Conservation (phyloP, 2,797 vertebrate species). For the Phataginus tetradactyla region DNA sequence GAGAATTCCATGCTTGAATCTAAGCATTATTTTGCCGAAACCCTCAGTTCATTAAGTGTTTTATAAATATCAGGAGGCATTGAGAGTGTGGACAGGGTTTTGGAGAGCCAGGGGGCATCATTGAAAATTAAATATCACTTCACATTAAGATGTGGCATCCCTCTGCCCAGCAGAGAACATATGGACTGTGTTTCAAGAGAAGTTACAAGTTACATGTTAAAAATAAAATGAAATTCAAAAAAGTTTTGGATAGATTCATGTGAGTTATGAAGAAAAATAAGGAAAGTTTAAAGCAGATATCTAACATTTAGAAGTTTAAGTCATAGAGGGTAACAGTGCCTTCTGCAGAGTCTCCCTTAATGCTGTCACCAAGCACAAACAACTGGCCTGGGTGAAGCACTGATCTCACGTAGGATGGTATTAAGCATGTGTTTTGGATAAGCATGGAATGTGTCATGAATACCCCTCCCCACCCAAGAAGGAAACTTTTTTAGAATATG, state of each 20-base stretch:
- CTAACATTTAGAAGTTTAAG: background rate
- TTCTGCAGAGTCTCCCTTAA: background rate
- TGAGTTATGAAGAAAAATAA: background rate
- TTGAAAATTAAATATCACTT: slow-evolving; percentile 31
- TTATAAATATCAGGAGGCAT: slow-evolving; percentile 16
- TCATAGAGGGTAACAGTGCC: background rate
- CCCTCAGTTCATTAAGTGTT: slow-evolving; percentile 6
- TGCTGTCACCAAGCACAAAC: background rate
- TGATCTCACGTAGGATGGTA: background rate
- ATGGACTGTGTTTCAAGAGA: background rate
- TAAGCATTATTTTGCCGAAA: slow-evolving; percentile 23
- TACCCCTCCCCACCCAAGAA: background rate
- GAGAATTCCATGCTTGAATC: slow-evolving; percentile 9
- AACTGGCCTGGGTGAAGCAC: background rate
- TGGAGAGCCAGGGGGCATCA: background rate
- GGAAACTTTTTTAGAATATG: background rate
- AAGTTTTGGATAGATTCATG: background rate
- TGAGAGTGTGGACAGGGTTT: background rate
- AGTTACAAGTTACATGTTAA: slow-evolving; percentile 12
- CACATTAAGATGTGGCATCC: background rate
- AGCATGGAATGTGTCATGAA: background rate
- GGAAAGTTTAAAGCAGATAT: background rate
- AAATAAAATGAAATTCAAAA: slow-evolving; percentile 27
- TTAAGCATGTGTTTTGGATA: background rate
- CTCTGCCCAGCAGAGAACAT: background rate